Percentiles rank a stretch among this genome's conserved stretches.
These are phyloP conservation scores for Mercenaria mercenaria DNA, from an alignment of 1,140 invertebrate species.

Conservation along the genomic window DNA sequence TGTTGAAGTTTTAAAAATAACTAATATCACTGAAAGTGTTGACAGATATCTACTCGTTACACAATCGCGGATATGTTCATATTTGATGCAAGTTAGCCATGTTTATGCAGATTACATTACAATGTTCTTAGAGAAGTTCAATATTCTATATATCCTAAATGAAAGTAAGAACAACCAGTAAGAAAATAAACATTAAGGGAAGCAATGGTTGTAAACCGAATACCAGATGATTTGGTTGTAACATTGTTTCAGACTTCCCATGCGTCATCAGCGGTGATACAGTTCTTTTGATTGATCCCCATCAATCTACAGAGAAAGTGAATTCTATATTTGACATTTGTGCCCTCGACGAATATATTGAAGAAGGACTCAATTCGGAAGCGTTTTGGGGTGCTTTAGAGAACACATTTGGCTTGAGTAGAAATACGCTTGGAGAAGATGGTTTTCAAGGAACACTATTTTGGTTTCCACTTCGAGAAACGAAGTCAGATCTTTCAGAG, in stretches of 20 bases:
- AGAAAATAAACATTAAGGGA: too few species aligned
- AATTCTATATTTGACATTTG: not conserved
- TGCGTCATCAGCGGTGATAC: conserved; percentile 50
- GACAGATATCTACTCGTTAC: too few species aligned
- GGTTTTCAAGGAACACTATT: conserved; percentile 78
- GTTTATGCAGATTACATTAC: too few species aligned
- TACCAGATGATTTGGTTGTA: not conserved
- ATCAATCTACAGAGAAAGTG: not conserved
- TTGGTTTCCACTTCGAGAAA: conserved; percentile 79
- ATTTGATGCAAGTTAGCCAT: too few species aligned
- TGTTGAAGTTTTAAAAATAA: too few species aligned
- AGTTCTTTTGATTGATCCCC: conserved; percentile 53
- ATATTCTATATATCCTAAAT: too few species aligned
- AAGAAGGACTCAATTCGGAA: not conserved
- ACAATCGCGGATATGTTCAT: too few species aligned
- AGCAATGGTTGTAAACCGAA: too few species aligned
- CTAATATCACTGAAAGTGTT: too few species aligned
- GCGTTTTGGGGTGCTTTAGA: conserved; percentile 18
- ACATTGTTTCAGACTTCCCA: conserved; percentile 29
- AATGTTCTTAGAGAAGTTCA: too few species aligned
- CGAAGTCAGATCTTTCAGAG: conserved; percentile 62
- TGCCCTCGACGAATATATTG: not conserved
- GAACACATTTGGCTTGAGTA: conserved; percentile 49
- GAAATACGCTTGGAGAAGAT: conserved; percentile 8
- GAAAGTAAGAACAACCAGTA: too few species aligned